Evolutionary conservation across 2,113 vertebrate genomes (phyloP), one percentile per base, ranked within the genome.

Genomic region (Clarias magur): DNA sequence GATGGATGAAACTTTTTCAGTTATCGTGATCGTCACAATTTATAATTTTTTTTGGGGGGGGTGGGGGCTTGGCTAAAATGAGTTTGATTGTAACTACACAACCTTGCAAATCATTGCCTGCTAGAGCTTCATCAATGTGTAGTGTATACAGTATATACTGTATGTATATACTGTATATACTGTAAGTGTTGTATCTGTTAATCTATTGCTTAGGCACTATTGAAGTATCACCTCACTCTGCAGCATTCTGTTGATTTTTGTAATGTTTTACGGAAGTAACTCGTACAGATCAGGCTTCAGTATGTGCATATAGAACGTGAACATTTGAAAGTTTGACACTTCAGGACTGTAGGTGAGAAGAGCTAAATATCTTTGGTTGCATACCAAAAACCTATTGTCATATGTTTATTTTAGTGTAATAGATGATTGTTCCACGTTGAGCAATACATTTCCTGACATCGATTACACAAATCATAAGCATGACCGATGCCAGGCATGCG

Each of bases 31-130:
- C 34, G 53, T 67, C n/a, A 17, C 25, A 48, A 72, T n/a, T n/a
- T n/a, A n/a, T n/a, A n/a, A n/a, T n/a, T n/a, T n/a, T n/a, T n/a
- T n/a, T n/a, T n/a, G n/a, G n/a, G n/a, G n/a, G n/a, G n/a, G n/a
- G n/a, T n/a, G n/a, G n/a, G 59, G 48, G 88, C 84, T 86, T 87
- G 12, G 88, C 76, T 86, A 42, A 70, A 67, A 27, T 59, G 68
- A n/a, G 72, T 25, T 53, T 65, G 42, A 30, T 76, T 75, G 80
- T 75, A 80, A 80, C 59, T 48, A 68, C 72, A 82, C 68, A 48
- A 38, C 4, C 84, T 27, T 78, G 80, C 68, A n/a, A 48, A 62
- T 30, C 8, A 34, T 60, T 53, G 68, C 65, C 54, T 86, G n/a
- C 82, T 62, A 68, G 3, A 17, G 70, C 86, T 85, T 85, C n/a